Conservation (phyloP, 2,888 invertebrate genomes). For the Beris morrisii region DNA sequence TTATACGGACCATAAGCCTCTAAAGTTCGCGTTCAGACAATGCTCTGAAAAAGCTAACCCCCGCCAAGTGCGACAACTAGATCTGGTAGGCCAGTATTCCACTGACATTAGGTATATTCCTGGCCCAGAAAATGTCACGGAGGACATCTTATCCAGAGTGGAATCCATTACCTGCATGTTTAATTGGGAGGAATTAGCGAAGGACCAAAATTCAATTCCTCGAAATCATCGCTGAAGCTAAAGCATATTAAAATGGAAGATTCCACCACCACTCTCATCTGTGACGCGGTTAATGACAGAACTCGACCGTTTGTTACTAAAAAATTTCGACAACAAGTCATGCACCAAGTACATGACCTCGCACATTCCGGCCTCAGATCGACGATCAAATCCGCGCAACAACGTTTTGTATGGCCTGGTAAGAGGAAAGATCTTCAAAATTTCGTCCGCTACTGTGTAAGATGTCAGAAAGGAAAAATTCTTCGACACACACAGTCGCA, state of each 20-base stretch:
- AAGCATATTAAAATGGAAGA: not conserved
- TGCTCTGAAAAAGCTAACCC: conserved; percentile 46
- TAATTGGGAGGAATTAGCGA: not conserved
- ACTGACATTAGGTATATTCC: conserved; percentile 34
- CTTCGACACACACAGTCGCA: too few relatives aligned
- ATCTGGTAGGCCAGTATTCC: conserved; percentile 43
- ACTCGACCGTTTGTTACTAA: too few relatives aligned
- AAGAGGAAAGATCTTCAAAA: too few relatives aligned
- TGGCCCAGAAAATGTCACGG: conserved; percentile 39
- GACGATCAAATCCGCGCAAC: too few relatives aligned
- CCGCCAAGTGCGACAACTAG: conserved; percentile 49
- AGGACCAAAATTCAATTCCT: not conserved
- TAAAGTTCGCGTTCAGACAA: conserved; percentile 45
- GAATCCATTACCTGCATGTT: not conserved
- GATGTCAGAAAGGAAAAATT: too few relatives aligned
- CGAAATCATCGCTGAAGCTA: not conserved
- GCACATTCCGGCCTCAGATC: too few relatives aligned
- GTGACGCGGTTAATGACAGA: too few relatives aligned
- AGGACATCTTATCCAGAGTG: conserved; percentile 42
- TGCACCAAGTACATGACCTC: too few relatives aligned
- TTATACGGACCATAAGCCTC: conserved; percentile 41
- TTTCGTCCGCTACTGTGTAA: too few relatives aligned
- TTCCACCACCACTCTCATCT: not conserved
- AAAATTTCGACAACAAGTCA: too few relatives aligned
- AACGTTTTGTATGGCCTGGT: too few relatives aligned